Evolutionary conservation across 1,140 invertebrate genomes (phyloP), one percentile per base, ranked within the genome.

Genomic region (Dolichoris vasculosae): DNA sequence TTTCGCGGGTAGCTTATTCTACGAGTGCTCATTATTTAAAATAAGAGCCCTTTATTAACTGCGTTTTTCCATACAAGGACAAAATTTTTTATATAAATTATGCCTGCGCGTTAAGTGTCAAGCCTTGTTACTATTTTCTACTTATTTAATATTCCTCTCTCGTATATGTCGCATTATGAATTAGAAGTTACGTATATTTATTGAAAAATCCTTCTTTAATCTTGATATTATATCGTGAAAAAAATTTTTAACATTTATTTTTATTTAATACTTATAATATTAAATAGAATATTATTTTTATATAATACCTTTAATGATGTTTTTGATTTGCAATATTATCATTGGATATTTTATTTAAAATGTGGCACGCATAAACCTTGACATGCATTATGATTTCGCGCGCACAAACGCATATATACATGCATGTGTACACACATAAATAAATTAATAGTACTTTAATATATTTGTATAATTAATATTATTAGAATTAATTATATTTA

Each of bases 91-190:
- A 69, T 20, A 20, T 1, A 69, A 17, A 69, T 69, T 35, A 40
- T 30, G 30, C 11, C 0, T 3, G 15, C 23, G 30, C 15, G 30
- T 30, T 67, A 67, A 67, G 4, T 67, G 30, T 35, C n/a, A 13
- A 9, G 30, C 2, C 30, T 67, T 40, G 30, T 17, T 35, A 17
- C 32, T 2, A 15, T 69, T 38, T 17, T 38, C 17, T 69, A 17
- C 32, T 69, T 69, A 69, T 38, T 69, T 38, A 20, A 4, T 20
- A 38, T 23, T 20, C 2, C 1, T 23, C 17, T 4, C n/a, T n/a
- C n/a, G n/a, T n/a, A n/a, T n/a, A n/a, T n/a, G 15, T 13, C 2
- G 13, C 20, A 3, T 6, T n/a, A 2, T 1, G 35, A 0, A 2
- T 20, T 64, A 7, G 23, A 11, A n/a, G 11, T 20, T n/a, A 30